These are phyloP conservation scores for Apis cerana DNA, from an alignment of 1,140 invertebrate species.

Conservation along the genomic window DNA sequence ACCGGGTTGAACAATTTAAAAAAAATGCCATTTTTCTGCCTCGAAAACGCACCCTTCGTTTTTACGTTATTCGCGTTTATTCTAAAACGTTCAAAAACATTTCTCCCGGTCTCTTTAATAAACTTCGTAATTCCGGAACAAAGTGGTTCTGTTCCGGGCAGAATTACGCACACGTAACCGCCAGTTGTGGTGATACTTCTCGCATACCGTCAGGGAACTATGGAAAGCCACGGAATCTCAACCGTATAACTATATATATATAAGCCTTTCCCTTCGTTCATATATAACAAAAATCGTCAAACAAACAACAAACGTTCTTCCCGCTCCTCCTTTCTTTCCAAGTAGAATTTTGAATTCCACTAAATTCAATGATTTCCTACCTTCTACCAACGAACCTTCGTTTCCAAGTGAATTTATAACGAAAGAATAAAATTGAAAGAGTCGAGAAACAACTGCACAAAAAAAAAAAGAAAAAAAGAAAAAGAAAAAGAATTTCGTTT, in stretches of 20 bases:
- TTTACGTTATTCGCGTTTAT: not conserved
- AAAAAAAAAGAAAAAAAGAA: not conserved
- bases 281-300: not conserved
- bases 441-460: not conserved
- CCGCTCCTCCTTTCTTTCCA: no score
- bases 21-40: not conserved
- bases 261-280: not conserved
- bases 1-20: not conserved
- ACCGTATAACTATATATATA: no score
- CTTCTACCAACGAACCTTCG: not conserved
- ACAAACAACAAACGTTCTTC: not conserved
- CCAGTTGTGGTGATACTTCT: slow-evolving; percentile 15
- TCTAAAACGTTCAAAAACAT: not conserved
- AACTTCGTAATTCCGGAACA: slow-evolving; percentile 1
- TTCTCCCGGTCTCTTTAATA: slow-evolving; percentile 4
- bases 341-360: not conserved
- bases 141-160: not conserved
- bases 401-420: not conserved
- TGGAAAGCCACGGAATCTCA: slow-evolving; percentile 34
- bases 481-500: not conserved
- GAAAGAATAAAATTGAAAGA: not conserved
- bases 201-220: slow-evolving; percentile 29
- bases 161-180: slow-evolving; percentile 8
- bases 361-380: not conserved
- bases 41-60: not conserved